Percentiles rank a stretch among this genome's conserved stretches.
phyloP scores from a whole-genome alignment of 2,113 vertebrate species.

The Peromyscus leucopus region DNA sequence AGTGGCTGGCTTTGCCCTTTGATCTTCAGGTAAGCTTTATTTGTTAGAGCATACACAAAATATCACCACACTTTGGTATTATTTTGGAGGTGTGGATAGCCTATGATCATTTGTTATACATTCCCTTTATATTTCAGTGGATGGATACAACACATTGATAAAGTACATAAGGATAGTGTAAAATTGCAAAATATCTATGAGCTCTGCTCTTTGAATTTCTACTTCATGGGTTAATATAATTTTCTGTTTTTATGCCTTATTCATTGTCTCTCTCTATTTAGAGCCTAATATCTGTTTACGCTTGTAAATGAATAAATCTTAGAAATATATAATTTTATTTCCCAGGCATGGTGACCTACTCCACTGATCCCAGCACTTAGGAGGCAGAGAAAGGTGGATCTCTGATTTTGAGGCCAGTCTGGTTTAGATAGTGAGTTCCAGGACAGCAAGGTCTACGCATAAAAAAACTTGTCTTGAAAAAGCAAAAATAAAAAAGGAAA shows the following conservation, averaged over 20 bases:
- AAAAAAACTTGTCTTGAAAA: background rate
- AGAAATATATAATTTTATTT: background rate
- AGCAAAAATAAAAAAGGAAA: background rate
- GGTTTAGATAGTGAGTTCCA: background rate
- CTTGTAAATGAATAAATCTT: background rate
- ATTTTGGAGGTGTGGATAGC: too few relatives aligned
- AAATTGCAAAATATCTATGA: background rate
- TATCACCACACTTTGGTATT: too few relatives aligned
- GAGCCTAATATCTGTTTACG: background rate
- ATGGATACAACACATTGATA: background rate
- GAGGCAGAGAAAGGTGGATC: background rate
- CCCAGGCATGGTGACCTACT: background rate
- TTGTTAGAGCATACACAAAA: too few relatives aligned
- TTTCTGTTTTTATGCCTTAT: background rate
- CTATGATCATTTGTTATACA: background rate
- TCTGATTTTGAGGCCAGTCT: background rate
- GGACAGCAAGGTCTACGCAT: background rate
- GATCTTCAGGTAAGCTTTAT: too few relatives aligned
- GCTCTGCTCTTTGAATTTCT: background rate
- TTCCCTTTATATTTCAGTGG: background rate
- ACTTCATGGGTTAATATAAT: background rate
- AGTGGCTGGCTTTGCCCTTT: too few relatives aligned
- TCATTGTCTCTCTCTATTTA: background rate
- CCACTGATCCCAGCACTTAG: background rate
- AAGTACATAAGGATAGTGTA: background rate